A percentile compares a stretch with the other conserved stretches of the same genome.
phyloP scores from a whole-genome alignment of 2,113 vertebrate species.

The Sylvia atricapilla region DNA sequence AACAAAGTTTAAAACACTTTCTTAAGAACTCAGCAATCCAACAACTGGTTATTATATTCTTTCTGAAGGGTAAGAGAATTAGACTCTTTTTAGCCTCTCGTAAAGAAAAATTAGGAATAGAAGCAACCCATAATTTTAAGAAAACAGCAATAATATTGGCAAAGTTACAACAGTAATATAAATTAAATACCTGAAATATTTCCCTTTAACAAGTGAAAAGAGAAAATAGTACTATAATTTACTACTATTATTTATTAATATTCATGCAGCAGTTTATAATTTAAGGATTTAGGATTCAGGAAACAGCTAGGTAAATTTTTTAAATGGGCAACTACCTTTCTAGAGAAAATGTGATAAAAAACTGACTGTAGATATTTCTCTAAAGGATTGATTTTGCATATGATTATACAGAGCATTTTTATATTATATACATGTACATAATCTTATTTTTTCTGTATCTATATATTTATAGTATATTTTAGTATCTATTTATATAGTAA shows the following conservation, averaged over 20 bases:
- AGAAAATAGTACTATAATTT: neutral
- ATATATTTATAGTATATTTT: neutral
- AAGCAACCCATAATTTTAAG: neutral
- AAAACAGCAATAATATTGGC: neutral
- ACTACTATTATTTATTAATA: neutral
- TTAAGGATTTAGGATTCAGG: neutral
- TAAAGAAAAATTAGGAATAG: neutral
- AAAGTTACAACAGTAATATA: neutral
- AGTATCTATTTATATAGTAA: neutral
- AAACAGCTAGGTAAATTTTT: neutral
- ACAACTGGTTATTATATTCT: neutral
- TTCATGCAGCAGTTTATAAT: neutral
- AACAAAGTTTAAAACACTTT: neutral
- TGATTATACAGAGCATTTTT: neutral
- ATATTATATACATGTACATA: neutral
- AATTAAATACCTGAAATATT: neutral
- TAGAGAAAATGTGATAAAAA: neutral
- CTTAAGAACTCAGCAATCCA: neutral
- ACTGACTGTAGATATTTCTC: neutral
- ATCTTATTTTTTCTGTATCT: neutral
- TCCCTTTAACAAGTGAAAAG: neutral
- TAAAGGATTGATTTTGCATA: neutral
- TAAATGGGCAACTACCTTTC: neutral
- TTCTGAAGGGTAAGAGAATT: neutral
- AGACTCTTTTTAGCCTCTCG: neutral